Evolutionary conservation across 2,797 vertebrate species (phyloP), one percentile per base, ranked within the genome.

Genomic region (Calcarius lapponicus): DNA sequence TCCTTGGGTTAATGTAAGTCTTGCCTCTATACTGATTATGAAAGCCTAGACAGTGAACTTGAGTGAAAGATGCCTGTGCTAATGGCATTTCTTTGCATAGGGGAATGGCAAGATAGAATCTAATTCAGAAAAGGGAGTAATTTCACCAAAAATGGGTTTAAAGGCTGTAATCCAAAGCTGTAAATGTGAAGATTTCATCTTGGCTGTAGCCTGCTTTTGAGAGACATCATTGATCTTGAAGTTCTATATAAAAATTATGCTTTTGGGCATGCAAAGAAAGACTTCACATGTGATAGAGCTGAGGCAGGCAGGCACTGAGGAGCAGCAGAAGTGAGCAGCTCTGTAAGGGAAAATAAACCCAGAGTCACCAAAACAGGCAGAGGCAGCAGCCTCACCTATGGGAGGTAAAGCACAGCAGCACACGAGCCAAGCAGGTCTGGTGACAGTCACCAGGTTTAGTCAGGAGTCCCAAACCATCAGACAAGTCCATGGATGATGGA

Each of bases 141-240:
- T 53, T 88, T 91, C 26, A 28, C 42, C 29, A 13, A 48, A 54
- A 92, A 80, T 42, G 86, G 42, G 57, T 71, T n/a, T n/a, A n/a
- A 67, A 91, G 80, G 32, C 19, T 82, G 13, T 70, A 93, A 87
- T 78, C 45, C 73, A 78, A 54, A 72, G 11, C 20, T 79, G 17
- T 42, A 85, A 72, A 51, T n/a, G 32, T 72, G 50, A 62, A 84
- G 70, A 43, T 38, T 19, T 8, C 2, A 3, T 53, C 78, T 80
- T 3, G 3, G 18, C 17, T 66, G 70, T 62, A 82, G 60, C 47
- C 22, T 82, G 1, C 32, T 66, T 87, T 38, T 64, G 36, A 80
- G 51, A 76, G 15, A 76, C 4, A 36, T 21, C 22, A 84, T 82
- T 89, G 72, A 86, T 83, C 70, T 69, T 71, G 45, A 90, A 57